A percentile compares a stretch with the other conserved stretches of the same genome.
phyloP scores from a whole-genome alignment of 1,140 invertebrate species.

The Aphaenogaster floridana region DNA sequence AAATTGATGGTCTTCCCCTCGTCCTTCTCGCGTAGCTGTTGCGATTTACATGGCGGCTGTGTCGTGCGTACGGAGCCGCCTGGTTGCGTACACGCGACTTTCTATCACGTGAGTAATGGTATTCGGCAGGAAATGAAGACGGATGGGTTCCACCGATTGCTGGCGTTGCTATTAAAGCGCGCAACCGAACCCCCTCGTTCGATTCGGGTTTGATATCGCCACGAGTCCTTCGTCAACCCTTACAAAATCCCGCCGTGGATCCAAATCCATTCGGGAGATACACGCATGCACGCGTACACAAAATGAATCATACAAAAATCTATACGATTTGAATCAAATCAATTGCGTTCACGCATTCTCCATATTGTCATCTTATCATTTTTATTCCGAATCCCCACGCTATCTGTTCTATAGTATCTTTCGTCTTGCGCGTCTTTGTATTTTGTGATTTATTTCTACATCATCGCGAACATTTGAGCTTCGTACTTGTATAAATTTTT shows the following conservation, averaged over 20 bases:
- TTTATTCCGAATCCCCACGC: conserved; percentile 17
- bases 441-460: conserved; percentile 44
- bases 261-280: background rate
- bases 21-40: conserved; percentile 38
- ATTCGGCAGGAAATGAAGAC: conserved; percentile 80
- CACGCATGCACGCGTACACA: too few species aligned
- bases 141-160: conserved; percentile 76
- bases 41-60: conserved; percentile 30
- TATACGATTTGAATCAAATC: conserved; percentile 45
- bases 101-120: conserved; percentile 56
- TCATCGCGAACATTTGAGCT: background rate
- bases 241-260: conserved; percentile 19
- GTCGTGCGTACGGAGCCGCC: conserved; percentile 30
- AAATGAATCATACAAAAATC: conserved; percentile 1
- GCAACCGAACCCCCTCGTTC: conserved; percentile 50
- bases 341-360: conserved; percentile 4
- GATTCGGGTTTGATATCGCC: background rate
- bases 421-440: conserved; percentile 7
- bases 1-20: conserved; percentile 79
- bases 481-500: conserved; percentile 40
- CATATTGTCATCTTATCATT: conserved; percentile 31
- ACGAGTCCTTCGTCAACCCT: conserved; percentile 61
- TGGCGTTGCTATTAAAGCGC: conserved; percentile 70
- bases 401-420: conserved; percentile 2
- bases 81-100: conserved; percentile 46